Evolutionary conservation across 2,113 vertebrate genomes (phyloP), one percentile per base, ranked within the genome.

Genomic region (Entelurus aequoreus): DNA sequence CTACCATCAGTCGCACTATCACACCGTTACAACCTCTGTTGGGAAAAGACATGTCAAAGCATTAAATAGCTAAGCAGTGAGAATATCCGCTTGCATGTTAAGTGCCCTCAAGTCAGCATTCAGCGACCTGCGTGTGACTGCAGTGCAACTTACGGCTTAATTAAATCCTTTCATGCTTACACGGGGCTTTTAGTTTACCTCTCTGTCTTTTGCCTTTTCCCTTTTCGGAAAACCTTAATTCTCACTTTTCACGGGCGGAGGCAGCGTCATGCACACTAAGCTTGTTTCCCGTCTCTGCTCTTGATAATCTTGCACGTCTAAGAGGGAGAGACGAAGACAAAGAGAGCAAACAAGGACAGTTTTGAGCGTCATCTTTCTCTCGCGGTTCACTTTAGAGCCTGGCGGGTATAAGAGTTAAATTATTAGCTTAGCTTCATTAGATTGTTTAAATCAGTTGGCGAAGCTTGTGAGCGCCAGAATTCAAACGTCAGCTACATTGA

Each of bases 1-100:
- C 52, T 70, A 60, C 65, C 73, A 82, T 84, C 74, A 59, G 65
- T 87, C 79, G 84, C 65, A 35, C 70, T 77, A 47, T 74, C 68
- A 74, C 49, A 4, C 69, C 79, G 77, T 77, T 75, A 76, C 64
- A 52, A 80, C 68, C 46, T 79, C 74, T 71, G 60, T 83, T 79
- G 79, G 75, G 52, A 78, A 78, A 71, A 67, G 69, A 54, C 65
- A 60, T 63, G 70, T 69, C 50, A 64, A 66, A 69, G 66, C 66
- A 21, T 63, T 80, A 82, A 81, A 76, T 58, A 60, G 68, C 60
- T 74, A 68, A 57, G 69, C 62, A 67, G 60, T 8, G 63, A 63
- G 56, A 62, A 55, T 70, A 64, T 80, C 74, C 69, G 19, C 37
- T 49, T 48, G 69, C 75, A 78, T 80, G 61, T 56, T 67, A 76